Conservation (phyloP, 2,888 invertebrate species). For the Lottia scabra region DNA sequence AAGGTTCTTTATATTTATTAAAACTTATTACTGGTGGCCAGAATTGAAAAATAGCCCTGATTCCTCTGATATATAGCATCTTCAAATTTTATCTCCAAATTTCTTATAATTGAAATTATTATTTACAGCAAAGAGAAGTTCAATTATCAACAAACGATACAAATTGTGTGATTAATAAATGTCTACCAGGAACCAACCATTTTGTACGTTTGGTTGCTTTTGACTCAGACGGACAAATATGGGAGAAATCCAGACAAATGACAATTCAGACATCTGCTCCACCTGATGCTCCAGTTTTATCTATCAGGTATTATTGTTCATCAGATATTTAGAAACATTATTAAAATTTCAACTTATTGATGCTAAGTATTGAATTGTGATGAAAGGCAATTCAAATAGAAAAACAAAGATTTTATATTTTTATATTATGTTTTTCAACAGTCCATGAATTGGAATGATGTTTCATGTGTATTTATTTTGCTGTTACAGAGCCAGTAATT, state of each 20-base stretch:
- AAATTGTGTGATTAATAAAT: slow-evolving; percentile 68
- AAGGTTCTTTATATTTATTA: slow-evolving; percentile 31
- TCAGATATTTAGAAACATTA: too few relatives aligned
- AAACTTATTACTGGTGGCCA: neutral
- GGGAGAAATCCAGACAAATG: slow-evolving; percentile 65
- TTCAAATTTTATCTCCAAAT: too few relatives aligned
- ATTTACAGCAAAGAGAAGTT: slow-evolving; percentile 64
- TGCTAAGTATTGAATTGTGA: too few relatives aligned
- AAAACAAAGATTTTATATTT: too few relatives aligned
- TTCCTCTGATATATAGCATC: too few relatives aligned
- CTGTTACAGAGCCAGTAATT: slow-evolving; percentile 66
- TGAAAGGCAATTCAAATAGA: too few relatives aligned
- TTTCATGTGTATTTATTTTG: neutral
- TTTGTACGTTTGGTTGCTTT: slow-evolving; percentile 62
- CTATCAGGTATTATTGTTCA: slow-evolving; percentile 50
- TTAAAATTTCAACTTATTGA: too few relatives aligned
- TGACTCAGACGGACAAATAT: slow-evolving; percentile 53
- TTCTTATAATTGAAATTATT: neutral
- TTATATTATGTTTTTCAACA: too few relatives aligned
- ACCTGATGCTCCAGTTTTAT: slow-evolving; percentile 65
- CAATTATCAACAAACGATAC: slow-evolving; percentile 59
- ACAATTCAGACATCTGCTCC: slow-evolving; percentile 68
- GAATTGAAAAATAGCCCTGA: neutral
- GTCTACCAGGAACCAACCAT: slow-evolving; percentile 67
- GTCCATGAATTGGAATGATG: too few relatives aligned